phyloP scores from a whole-genome alignment of 2,888 invertebrate species.

The Trissolcus brochymenae region DNA sequence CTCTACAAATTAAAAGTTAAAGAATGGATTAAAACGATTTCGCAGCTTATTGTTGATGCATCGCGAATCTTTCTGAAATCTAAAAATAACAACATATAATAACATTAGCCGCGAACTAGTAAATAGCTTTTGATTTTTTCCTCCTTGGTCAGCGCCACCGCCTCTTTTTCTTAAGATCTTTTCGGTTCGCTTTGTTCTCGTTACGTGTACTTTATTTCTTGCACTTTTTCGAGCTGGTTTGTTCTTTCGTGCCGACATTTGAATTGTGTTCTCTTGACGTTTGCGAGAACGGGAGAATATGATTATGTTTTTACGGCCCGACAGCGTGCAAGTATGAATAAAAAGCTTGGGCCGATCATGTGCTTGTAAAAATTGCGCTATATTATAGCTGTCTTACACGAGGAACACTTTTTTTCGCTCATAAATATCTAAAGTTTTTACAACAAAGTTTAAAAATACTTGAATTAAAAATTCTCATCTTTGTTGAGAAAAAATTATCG shows the following conservation, averaged over 20 bases:
- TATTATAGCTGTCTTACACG: conserved; percentile 12
- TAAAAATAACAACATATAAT: conserved; percentile 17
- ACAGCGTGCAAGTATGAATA: conserved; percentile 22
- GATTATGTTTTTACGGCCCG: conserved; percentile 46
- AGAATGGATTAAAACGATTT: no score
- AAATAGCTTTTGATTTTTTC: conserved; percentile 25
- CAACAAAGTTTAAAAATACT: background rate
- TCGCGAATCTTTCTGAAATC: background rate
- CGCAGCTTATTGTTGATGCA: no score
- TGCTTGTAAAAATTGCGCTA: conserved; percentile 25
- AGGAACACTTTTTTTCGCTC: conserved; percentile 32
- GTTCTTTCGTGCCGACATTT: conserved; percentile 38
- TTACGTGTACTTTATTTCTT: conserved; percentile 36
- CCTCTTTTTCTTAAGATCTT: conserved; percentile 42
- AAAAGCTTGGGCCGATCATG: conserved; percentile 39
- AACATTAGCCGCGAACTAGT: conserved; percentile 11
- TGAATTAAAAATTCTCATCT: no score
- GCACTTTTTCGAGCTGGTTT: conserved; percentile 28
- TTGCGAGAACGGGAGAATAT: conserved; percentile 43
- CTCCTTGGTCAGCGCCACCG: conserved; percentile 4
- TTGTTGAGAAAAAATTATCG: no score
- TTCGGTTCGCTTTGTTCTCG: conserved; percentile 45
- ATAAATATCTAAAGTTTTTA: background rate
- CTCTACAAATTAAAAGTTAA: no score
- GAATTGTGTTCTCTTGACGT: conserved; percentile 38